phyloP scores from a whole-genome alignment of 1,140 invertebrate genomes.

The Berghia stephanieae region DNA sequence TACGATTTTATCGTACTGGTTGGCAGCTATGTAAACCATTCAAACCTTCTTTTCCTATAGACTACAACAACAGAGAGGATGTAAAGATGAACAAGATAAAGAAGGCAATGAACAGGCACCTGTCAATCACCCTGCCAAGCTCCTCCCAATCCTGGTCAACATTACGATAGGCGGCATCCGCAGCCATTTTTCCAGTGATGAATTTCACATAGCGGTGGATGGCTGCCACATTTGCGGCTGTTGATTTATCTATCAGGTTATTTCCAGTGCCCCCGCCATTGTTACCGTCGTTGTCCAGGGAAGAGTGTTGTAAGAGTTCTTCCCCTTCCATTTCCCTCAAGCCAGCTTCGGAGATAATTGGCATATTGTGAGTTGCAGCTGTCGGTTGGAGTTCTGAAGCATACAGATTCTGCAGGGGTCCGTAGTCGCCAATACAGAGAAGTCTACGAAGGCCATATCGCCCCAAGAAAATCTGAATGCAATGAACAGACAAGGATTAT shows the following conservation, averaged over 20 bases:
- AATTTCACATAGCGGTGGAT: slow-evolving; percentile 31
- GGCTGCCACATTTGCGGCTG: slow-evolving; percentile 24
- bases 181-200: slow-evolving; percentile 39
- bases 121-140: slow-evolving; percentile 37
- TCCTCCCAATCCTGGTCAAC: slow-evolving; percentile 41
- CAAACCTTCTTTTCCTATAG: too few species aligned
- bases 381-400: slow-evolving; percentile 25
- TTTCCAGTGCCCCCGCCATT: not conserved
- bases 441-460: slow-evolving; percentile 34
- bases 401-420: slow-evolving; percentile 36
- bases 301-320: not conserved
- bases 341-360: not conserved
- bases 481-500: too few species aligned
- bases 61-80: slow-evolving; percentile 31
- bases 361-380: not conserved
- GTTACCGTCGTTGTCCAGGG: not conserved
- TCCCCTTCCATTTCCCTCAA: not conserved
- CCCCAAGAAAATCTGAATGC: slow-evolving; percentile 38
- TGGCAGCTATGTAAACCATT: too few species aligned
- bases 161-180: slow-evolving; percentile 34
- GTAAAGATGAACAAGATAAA: slow-evolving; percentile 38
- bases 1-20: too few species aligned
- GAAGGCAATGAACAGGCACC: slow-evolving; percentile 38
- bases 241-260: not conserved
- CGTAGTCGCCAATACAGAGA: slow-evolving; percentile 37